Evolutionary conservation across 2,888 invertebrate genomes (phyloP), one percentile per base, ranked within the genome.

Genomic region (Philhelius pedissequus): DNA sequence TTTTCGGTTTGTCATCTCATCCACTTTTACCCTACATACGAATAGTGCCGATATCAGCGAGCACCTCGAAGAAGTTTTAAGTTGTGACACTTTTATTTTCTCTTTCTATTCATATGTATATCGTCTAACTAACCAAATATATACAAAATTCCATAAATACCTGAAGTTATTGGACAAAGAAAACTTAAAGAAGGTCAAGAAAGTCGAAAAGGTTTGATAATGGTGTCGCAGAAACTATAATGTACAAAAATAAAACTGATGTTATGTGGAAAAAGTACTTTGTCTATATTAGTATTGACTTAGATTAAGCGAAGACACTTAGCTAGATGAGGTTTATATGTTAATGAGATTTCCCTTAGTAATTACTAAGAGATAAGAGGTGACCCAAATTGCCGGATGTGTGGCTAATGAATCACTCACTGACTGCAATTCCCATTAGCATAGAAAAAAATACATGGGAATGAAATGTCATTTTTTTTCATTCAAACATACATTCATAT

Each of bases 261-360:
- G 7, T 9, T 9, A 43, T 35, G 68, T n/a, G 50, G n/a, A n/a
- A n/a, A 50, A 71, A 71, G 38, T 15, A 27, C 2, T 43, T 5
- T 15, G 9, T 5, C 9, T 18, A 7, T 18, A 27, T 43, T 27
- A 25, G 22, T 50, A 60, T 68, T 60, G 73, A 80, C 74, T 80
- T 75, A 70, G 69, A 64, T 75, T 48, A 64, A 80, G 75, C 69
- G 80, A 80, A 69, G 35, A 45, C 25, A 56, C 11, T 62, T 77
- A 4, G 38, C 9, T 71, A 50, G 66, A 45, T 45, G 50, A 62
- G 38, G 43, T 69, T 60, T 22, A 35, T 22, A 35, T 50, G 70
- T 30, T 71, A 75, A 80, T 80, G 58, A 71, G 79, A 56, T 66
- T 84, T 84, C 80, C 79, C 58, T 48, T 40, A 62, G 75, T 40